A percentile compares a stretch with the other conserved stretches of the same genome.
Evolutionary conservation across 2,797 vertebrate genomes (phyloP).

Genomic region (Falco naumanni): DNA sequence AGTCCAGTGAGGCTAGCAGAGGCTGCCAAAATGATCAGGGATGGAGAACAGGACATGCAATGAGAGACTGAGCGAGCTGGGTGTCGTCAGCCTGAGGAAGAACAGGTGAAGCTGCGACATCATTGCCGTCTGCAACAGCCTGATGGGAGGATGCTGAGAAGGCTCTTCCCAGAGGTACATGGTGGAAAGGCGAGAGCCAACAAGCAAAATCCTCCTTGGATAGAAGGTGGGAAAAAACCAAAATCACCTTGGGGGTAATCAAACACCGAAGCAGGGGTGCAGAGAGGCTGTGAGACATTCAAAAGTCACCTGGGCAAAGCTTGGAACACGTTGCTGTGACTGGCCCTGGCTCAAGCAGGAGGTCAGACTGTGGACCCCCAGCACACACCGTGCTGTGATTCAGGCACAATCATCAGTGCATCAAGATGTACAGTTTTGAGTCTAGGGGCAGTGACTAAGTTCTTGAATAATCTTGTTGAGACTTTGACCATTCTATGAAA

Average conservation of each 20-base stretch:
- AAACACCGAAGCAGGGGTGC: not conserved
- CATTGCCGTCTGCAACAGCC: accelerated
- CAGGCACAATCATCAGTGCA: not conserved
- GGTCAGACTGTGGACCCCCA: not conserved
- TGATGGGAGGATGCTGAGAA: not conserved
- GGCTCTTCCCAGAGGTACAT: accelerated
- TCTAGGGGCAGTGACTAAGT: not conserved
- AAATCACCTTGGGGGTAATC: not conserved
- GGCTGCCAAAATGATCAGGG: not conserved
- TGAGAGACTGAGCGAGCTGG: not conserved
- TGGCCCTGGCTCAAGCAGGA: not conserved
- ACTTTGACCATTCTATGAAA: not conserved
- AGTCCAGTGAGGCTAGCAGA: not conserved
- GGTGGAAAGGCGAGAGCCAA: not conserved
- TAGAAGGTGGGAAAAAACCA: not conserved
- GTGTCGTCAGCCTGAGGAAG: not conserved
- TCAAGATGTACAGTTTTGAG: not conserved
- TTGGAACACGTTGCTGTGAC: not conserved
- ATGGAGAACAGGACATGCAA: not conserved
- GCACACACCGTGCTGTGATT: not conserved
- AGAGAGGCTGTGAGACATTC: not conserved
- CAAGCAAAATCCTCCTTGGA: not conserved
- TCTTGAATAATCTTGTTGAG: not conserved
- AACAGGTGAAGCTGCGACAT: not conserved
- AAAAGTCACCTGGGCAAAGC: not conserved